Evolutionary conservation across 1,140 invertebrate species (phyloP), one percentile per base, ranked within the genome.

Genomic region (Saccostrea glomerata): DNA sequence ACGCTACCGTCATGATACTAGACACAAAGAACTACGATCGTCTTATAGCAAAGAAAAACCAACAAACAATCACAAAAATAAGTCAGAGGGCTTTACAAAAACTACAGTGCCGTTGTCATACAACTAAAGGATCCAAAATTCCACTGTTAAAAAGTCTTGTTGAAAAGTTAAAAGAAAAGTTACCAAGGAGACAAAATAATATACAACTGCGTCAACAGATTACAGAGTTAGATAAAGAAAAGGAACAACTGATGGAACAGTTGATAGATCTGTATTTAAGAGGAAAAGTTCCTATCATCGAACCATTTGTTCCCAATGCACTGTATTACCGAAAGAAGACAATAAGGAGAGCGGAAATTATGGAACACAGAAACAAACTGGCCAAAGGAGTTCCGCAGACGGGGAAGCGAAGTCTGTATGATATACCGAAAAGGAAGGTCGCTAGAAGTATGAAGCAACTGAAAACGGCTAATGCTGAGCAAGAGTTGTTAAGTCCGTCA

Each of bases 21-120:
- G 93, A 94, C 88, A 85, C 88, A 12, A 93, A 94, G 90, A 94
- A 94, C 85, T 94, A 93, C 86, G 94, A 95, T 23, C 87, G 94
- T 23, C 86, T 95, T 12, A 91, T 94, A 20, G 58, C 90, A 3
- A 90, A 92, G 87, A 92, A 92, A 90, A 93, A 94, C 58, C 85
- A 90, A 40, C 90, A 91, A 25, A 94, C 93, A 2, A 86, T 92
- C 5, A 90, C 86, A 1, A 90, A 88, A 55, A 89, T 95, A 20
- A 90, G 90, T 82, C 66, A 92, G 66, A 88, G 87, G 6, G 93
- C 92, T 17, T 86, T 91, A 4, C 88, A 92, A 88, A 95, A 94
- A 87, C 84, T 94, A 12, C 82, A 86, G 17, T 89, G 89, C 47
- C 90, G 93, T 56, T 85, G 92, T 30, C 30, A 91, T 20, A 91